Conservation (phyloP, 1,140 invertebrate species). For the Charaxes varanes region DNA sequence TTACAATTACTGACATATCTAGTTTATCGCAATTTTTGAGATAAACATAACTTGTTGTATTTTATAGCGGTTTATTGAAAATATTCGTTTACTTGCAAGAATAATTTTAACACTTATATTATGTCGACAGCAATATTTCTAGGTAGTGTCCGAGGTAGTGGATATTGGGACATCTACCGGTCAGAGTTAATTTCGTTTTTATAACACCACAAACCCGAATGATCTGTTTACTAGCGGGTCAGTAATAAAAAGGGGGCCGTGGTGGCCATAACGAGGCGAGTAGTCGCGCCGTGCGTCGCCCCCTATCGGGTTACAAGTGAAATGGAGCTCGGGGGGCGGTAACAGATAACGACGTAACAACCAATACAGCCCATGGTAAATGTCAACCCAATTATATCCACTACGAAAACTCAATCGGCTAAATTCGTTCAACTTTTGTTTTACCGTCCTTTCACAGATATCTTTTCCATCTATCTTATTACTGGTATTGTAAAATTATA, state of each 20-base stretch:
- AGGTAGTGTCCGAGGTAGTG: conserved; percentile 38
- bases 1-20: too few species aligned
- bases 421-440: conserved; percentile 5
- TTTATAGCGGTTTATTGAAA: too few species aligned
- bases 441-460: too few species aligned
- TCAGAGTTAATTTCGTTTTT: conserved; percentile 71
- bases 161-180: conserved; percentile 60
- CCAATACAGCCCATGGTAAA: conserved; percentile 61
- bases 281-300: conserved; percentile 59
- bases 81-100: too few species aligned
- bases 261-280: conserved; percentile 63
- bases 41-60: too few species aligned
- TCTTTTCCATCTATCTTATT: too few species aligned
- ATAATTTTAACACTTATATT: too few species aligned
- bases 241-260: conserved; percentile 72
- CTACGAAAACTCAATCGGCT: conserved; percentile 18
- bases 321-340: conserved; percentile 65
- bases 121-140: conserved; percentile 54
- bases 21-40: too few species aligned
- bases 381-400: conserved; percentile 55
- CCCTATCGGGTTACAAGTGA: conserved; percentile 71
- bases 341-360: conserved; percentile 69
- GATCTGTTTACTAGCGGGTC: conserved; percentile 73
- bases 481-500: too few species aligned
- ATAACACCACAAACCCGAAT: conserved; percentile 73